Evolutionary conservation across 2,888 invertebrate genomes (phyloP), one percentile per base, ranked within the genome.

Genomic region (Meta bourneti): DNA sequence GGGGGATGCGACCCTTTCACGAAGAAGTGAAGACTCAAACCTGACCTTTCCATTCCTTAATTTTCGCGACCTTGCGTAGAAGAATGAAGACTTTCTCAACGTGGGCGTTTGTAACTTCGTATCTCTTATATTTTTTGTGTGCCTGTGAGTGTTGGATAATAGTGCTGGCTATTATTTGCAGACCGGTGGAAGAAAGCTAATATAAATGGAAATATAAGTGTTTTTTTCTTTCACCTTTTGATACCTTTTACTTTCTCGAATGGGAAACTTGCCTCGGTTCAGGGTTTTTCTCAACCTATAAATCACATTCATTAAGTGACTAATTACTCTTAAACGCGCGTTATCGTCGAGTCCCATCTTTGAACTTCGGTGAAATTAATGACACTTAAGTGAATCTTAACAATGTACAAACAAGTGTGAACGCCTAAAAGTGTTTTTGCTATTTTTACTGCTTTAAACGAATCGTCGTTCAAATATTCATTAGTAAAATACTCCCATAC

Each of bases 101-200:
- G 81, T 81, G 88, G 81, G 81, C 75, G 88, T 81, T 80, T 51
- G 88, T 69, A 19, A 81, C 88, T 88, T 80, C 81, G 74, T 81
- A 88, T 69, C 85, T 78, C 16, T 87, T 80, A 34, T 34, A 61
- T 61, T 72, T 72, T 61, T 81, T 49, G n/a, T 75, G 54, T n/a
- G 69, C 54, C 34, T 48, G 48, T 78, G 48, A 75, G 61, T 51
- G 75, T 79, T 61, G 54, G 61, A 61, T 79, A 79, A 79, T 79
- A 54, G 74, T 61, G 11, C 61, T 52, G 61, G 16, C 61, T 75
- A 34, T 84, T 72, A 83, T 72, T 83, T 72, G 83, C 51, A 72
- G 75, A 61, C 34, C 48, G 74, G 34, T 84, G 75, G 51, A 48
- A 72, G 75, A 75, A 84, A 84, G 74, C 61, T 84, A 74, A 75